Evolutionary conservation across 1,140 invertebrate species (phyloP), one percentile per base, ranked within the genome.

Genomic region (Cryptotermes secundus): DNA sequence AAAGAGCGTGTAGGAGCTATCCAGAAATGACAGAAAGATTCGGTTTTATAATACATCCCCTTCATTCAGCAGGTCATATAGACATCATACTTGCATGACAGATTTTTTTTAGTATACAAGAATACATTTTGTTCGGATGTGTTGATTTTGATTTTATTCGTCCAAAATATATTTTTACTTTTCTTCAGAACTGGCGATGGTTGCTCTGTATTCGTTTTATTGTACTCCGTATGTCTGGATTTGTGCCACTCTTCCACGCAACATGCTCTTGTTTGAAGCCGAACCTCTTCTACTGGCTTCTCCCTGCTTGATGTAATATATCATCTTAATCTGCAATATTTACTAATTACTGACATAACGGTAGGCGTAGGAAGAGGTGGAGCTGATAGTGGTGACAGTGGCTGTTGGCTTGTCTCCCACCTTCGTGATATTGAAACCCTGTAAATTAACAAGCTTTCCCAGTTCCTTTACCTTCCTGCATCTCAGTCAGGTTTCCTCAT

Each of bases 311-410:
- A 72, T 72, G 59, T 31, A 72, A 72, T 72, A 72, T 72, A 72
- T 72, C 59, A 72, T 72, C 59, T 72, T 72, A 72, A 72, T 72
- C 59, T 72, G 59, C 59, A 72, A 72, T 72, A 72, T 72, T 72
- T 72, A 72, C 59, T 72, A 72, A 72, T 72, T 72, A 72, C 59
- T 31, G 59, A 72, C 59, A 31, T 72, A 72, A 31, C 26, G n/a
- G n/a, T 6, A 72, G 59, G 59, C 26, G 16, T 72, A 31, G 59
- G 59, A 72, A 12, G n/a, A 16, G 59, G n/a, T 14, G 59, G 59
- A 31, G 59, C 26, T 31, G n/a, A 16, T 72, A 72, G 59, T 26
- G 59, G 59, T 72, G 59, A 72, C 59, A 72, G 59, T 72, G 59
- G 59, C 59, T 72, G 26, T 72, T 72, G 59, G 59, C 59, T 59